Percentiles rank a stretch among this genome's conserved stretches.
These are phyloP conservation scores for Ochotona curzoniae DNA, from an alignment of 2,113 vertebrate genomes.

Conservation along the genomic window DNA sequence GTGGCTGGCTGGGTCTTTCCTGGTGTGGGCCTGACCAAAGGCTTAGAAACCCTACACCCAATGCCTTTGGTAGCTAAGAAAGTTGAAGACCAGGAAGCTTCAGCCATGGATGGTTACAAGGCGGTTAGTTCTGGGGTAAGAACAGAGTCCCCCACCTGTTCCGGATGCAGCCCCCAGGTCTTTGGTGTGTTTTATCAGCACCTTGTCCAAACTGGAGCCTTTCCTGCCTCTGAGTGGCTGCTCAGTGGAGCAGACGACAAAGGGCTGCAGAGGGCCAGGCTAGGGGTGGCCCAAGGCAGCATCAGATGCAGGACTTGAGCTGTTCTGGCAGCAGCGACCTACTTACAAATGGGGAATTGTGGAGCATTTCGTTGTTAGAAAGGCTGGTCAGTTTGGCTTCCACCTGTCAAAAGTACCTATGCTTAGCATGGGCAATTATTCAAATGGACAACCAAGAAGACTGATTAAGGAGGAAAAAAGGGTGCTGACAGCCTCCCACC, in stretches of 20 bases:
- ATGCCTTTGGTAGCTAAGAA: background rate
- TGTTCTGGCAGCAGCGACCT: constrained; percentile 64
- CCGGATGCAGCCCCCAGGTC: background rate
- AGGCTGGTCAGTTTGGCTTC: background rate
- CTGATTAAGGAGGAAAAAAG: background rate
- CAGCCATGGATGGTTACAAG: fast-evolving
- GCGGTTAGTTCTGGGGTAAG: background rate
- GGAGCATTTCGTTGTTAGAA: background rate
- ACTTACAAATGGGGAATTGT: background rate
- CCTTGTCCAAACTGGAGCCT: background rate
- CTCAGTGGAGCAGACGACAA: constrained; percentile 36
- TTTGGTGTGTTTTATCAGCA: fast-evolving
- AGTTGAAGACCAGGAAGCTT: background rate
- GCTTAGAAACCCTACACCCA: background rate
- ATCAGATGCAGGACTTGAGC: constrained; percentile 16
- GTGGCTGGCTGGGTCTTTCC: background rate
- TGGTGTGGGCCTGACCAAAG: background rate
- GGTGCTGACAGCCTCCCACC: no score
- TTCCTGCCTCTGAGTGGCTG: background rate
- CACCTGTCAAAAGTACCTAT: background rate
- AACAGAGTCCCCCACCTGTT: background rate
- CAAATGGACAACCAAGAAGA: background rate
- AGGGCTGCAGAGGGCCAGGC: background rate
- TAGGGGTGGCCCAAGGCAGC: constrained; percentile 10
- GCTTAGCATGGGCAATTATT: background rate